phyloP scores from a whole-genome alignment of 2,888 invertebrate species.

The Lasiommata megera region DNA sequence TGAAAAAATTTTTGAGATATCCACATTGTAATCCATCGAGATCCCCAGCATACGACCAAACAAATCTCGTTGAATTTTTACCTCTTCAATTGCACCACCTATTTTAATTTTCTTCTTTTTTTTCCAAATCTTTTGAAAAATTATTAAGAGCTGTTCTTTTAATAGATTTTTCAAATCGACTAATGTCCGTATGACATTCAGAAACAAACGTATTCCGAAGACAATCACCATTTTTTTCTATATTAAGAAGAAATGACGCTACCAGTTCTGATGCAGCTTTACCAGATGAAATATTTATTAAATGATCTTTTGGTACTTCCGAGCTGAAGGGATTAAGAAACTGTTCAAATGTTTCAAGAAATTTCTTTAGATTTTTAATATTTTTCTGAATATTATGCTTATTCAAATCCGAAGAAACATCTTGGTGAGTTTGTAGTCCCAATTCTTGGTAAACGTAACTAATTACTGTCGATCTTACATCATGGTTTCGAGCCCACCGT shows the following conservation, averaged over 20 bases:
- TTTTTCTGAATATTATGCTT: constrained; percentile 29
- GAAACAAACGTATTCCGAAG: constrained; percentile 17
- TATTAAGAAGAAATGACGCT: constrained; percentile 27
- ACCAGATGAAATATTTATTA: constrained; percentile 35
- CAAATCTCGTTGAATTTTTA: constrained; percentile 24
- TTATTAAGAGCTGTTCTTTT: constrained; percentile 3
- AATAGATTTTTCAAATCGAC: constrained; percentile 20
- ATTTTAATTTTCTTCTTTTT: constrained; percentile 12
- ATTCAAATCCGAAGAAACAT: constrained; percentile 26
- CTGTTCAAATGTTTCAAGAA: constrained; percentile 25
- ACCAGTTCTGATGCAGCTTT: constrained; percentile 28
- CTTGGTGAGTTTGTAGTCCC: constrained; percentile 19
- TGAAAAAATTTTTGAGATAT: constrained; percentile 33
- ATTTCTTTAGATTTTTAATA: constrained; percentile 26
- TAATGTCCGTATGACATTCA: constrained; percentile 16
- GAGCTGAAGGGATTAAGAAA: constrained; percentile 33
- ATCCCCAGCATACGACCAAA: constrained; percentile 26
- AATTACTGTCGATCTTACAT: constrained; percentile 34
- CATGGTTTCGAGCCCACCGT: constrained; percentile 35
- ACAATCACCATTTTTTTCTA: constrained; percentile 16
- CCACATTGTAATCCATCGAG: constrained; percentile 21
- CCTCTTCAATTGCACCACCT: constrained; percentile 19
- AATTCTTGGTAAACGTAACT: constrained; percentile 17
- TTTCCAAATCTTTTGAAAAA: neutral
- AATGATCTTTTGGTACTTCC: constrained; percentile 26